These are phyloP conservation scores for Aldabrachelys gigantea DNA, from an alignment of 2,113 vertebrate genomes.

Conservation along the genomic window DNA sequence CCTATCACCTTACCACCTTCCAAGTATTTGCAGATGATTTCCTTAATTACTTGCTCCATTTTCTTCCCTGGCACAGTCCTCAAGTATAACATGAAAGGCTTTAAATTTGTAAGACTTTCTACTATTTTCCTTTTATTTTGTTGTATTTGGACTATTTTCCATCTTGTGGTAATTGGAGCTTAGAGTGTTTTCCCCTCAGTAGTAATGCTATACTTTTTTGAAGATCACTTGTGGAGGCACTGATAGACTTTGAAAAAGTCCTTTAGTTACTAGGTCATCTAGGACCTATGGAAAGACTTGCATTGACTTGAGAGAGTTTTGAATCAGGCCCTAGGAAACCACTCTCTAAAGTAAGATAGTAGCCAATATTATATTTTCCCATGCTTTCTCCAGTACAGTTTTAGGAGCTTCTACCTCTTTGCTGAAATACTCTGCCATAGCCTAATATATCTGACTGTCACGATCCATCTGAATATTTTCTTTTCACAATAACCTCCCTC, in stretches of 20 bases:
- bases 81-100: neutral
- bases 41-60: too few relatives aligned
- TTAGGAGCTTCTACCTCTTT: neutral
- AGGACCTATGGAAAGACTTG: neutral
- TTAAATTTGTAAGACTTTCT: neutral
- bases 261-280: neutral
- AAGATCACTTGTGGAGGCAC: neutral
- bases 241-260: neutral
- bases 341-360: neutral
- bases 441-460: neutral
- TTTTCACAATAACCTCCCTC: neutral
- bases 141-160: neutral
- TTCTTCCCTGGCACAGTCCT: neutral
- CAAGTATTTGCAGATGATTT: too few relatives aligned
- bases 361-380: neutral
- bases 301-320: neutral
- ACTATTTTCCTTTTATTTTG: neutral
- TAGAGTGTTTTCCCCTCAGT: neutral
- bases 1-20: too few relatives aligned
- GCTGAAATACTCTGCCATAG: neutral
- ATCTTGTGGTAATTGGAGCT: neutral
- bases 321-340: neutral
- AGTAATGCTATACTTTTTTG: neutral
- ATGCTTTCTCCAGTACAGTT: neutral
- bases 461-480: neutral